These are phyloP conservation scores for Drosophila meridionalis DNA, from an alignment of 2,888 invertebrate genomes.

Conservation along the genomic window DNA sequence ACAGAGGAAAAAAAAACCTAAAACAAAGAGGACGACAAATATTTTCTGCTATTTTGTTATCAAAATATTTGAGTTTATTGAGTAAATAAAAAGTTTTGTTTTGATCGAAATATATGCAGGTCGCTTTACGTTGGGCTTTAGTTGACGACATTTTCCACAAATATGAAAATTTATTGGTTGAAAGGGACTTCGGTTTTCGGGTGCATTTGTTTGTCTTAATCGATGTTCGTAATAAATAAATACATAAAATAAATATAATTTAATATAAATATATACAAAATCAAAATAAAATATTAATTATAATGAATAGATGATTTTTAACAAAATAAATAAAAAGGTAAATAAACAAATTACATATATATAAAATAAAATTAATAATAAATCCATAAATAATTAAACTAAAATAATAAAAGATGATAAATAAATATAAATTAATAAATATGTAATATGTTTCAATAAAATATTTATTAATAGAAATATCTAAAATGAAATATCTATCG, in stretches of 20 bases:
- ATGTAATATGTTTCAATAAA: too few species aligned
- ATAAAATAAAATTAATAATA: background rate
- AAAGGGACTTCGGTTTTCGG: background rate
- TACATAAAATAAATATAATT: background rate
- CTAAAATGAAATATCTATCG: too few species aligned
- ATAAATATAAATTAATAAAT: too few species aligned
- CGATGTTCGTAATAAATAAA: background rate
- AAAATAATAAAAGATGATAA: too few species aligned
- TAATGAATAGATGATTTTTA: background rate
- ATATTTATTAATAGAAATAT: too few species aligned
- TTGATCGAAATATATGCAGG: slow-evolving; percentile 1
- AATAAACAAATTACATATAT: background rate
- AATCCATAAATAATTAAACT: too few species aligned
- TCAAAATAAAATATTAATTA: background rate
- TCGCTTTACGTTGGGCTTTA: background rate
- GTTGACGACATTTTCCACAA: background rate
- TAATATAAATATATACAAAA: background rate
- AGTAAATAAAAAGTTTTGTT: slow-evolving; percentile 10
- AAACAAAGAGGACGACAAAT: background rate
- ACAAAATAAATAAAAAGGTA: background rate
- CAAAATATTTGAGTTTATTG: slow-evolving; percentile 14
- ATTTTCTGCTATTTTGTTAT: slow-evolving; percentile 2
- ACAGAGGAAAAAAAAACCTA: background rate
- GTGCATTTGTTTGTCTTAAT: too few species aligned
- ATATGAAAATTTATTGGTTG: background rate